Base-by-base conservation (phyloP, 2,113 vertebrate genomes). In the Etia nguti region DNA sequence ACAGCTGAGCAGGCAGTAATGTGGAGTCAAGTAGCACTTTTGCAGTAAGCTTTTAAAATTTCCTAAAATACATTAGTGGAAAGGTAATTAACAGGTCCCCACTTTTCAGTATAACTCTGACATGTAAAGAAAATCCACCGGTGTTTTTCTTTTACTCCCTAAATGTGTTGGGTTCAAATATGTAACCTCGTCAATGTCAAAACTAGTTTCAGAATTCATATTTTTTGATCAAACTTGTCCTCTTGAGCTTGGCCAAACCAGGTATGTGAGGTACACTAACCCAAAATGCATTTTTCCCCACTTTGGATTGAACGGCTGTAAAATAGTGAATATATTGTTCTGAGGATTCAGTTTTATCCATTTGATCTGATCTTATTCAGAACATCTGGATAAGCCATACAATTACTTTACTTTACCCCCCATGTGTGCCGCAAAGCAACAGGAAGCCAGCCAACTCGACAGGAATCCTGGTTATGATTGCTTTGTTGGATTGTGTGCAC, bases 1-100 rank as follows among this genome's bases (percentile, higher is more conserved):
- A 75, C 41, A 75, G 68, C 68, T 48, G 68, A 75, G 24, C 15
- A 75, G 41, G 48, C 68, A 29, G 24, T 75, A 10, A 75, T 75
- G 41, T 75, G 24, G 41, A 48, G 68, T 75, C 70, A 48, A 48
- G 43, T 4, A 29, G 24, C 22, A 75, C 41, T 24, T 75, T 75
- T 75, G 9, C 41, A 29, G 68, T 11, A 29, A 18, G 68, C 41
- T 48, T 46, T 75, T 29, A 48, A 29, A 75, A 48, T 48, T 18
- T 75, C 24, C 24, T 5, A 48, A 75, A 75, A 29, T 20, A 29
- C 41, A 75, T 12, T 75, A 15, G 41, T 29, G 15, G 24, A 48
- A 75, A 29, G 15, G 4, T 18, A 75, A 75, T 75, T 29, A 75
- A 29, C 15, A 75, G 41, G 15, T 75, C 41, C 24, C 22, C 41